Evolutionary conservation across 2,797 vertebrate species (phyloP).

Genomic region (Lutjanus argentimaculatus): DNA sequence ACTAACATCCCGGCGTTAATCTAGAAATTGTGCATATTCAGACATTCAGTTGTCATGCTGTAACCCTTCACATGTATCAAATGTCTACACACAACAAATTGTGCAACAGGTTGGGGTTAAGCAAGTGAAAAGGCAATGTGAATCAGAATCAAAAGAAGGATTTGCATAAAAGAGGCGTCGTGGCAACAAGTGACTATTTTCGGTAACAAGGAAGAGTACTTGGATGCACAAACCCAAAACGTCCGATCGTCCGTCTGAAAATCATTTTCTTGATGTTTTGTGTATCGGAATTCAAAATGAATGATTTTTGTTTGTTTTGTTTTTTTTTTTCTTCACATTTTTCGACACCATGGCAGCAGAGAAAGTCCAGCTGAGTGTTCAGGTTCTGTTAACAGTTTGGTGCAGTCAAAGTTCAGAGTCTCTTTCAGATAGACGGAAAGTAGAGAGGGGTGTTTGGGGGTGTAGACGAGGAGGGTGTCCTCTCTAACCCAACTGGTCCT

Average conservation of each 20-base stretch:
- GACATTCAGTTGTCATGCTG: constrained; percentile 79
- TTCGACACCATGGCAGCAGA: constrained; percentile 51
- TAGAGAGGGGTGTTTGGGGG: constrained; percentile 31
- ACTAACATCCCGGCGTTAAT: constrained; percentile 62
- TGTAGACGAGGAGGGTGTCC: constrained; percentile 6
- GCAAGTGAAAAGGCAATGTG: constrained; percentile 80
- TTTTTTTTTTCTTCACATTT: not conserved
- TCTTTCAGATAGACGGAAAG: constrained; percentile 56
- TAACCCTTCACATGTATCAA: constrained; percentile 69
- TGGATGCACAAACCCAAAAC: constrained; percentile 46
- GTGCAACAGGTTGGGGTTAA: constrained; percentile 75
- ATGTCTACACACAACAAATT: constrained; percentile 74
- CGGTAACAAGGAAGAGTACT: constrained; percentile 45
- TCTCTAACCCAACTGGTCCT: constrained; percentile 94
- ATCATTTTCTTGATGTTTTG: constrained; percentile 11
- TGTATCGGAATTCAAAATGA: constrained; percentile 33
- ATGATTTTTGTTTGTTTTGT: constrained; percentile 1
- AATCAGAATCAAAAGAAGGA: constrained; percentile 66
- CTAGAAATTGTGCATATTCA: constrained; percentile 82
- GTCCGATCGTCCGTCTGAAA: constrained; percentile 45
- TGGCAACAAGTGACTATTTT: constrained; percentile 57
- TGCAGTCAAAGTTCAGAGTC: constrained; percentile 57
- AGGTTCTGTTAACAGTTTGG: constrained; percentile 44
- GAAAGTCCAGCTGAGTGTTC: constrained; percentile 46
- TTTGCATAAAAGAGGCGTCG: constrained; percentile 74